These are phyloP conservation scores for Lomographa bimaculata DNA, from an alignment of 2,888 invertebrate species.

Conservation along the genomic window DNA sequence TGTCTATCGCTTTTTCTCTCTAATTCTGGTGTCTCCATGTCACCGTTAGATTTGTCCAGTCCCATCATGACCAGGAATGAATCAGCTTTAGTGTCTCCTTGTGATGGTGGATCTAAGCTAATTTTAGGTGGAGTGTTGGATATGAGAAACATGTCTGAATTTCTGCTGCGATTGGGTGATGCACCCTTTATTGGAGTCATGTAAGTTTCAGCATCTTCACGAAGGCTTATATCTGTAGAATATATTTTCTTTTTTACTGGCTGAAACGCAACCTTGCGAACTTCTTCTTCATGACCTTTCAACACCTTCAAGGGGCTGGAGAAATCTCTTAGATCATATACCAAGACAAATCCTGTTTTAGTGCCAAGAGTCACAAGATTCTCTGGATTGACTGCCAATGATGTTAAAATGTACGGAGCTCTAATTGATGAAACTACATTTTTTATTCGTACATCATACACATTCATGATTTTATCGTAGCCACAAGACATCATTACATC, in stretches of 20 bases:
- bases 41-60: constrained; percentile 62
- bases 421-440: constrained; percentile 70
- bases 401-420: constrained; percentile 65
- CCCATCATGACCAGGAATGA: constrained; percentile 75
- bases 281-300: constrained; percentile 76
- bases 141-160: constrained; percentile 68
- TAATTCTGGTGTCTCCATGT: constrained; percentile 54
- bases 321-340: constrained; percentile 83
- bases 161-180: constrained; percentile 55
- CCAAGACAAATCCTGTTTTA: constrained; percentile 77
- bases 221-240: constrained; percentile 67
- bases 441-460: constrained; percentile 80
- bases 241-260: constrained; percentile 56
- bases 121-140: constrained; percentile 63
- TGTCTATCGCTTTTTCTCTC: constrained; percentile 57
- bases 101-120: constrained; percentile 44
- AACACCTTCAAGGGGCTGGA: constrained; percentile 70
- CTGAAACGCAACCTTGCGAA: constrained; percentile 76
- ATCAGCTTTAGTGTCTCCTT: constrained; percentile 60
- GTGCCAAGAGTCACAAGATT: constrained; percentile 81
- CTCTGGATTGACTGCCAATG: constrained; percentile 68
- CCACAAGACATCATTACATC: constrained; percentile 83
- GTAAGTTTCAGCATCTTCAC: constrained; percentile 61
- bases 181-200: constrained; percentile 46
- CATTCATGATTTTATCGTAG: constrained; percentile 81